phyloP scores from a whole-genome alignment of 2,113 vertebrate species.

The Chauna torquata region DNA sequence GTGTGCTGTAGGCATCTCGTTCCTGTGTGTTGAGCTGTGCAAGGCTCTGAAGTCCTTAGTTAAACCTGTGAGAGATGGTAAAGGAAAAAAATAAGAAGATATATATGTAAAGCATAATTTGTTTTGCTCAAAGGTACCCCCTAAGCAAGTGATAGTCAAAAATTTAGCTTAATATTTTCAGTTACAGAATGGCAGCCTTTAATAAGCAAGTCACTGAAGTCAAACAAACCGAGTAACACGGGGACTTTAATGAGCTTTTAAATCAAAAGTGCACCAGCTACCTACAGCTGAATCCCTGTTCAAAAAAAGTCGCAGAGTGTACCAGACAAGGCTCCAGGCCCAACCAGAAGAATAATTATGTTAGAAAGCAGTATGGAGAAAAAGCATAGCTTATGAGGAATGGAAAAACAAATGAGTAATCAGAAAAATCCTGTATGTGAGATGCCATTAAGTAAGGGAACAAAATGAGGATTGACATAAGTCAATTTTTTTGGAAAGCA shows the following conservation, averaged over 20 bases:
- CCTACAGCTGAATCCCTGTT: not conserved
- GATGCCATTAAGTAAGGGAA: not conserved
- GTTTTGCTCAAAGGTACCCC: not conserved
- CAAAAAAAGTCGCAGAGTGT: accelerated
- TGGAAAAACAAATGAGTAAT: not conserved
- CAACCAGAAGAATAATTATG: not conserved
- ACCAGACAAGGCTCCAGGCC: not conserved
- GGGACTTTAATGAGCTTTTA: not conserved
- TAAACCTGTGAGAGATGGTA: not conserved
- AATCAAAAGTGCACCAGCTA: not conserved
- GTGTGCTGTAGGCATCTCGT: not conserved
- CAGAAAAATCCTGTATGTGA: not conserved
- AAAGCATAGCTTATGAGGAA: not conserved
- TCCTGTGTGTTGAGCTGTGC: not conserved
- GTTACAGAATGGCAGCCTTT: not conserved
- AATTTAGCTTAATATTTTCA: not conserved
- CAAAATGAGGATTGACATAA: not conserved
- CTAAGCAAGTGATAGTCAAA: not conserved
- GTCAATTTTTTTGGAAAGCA: not conserved
- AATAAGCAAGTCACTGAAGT: not conserved
- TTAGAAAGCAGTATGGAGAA: not conserved
- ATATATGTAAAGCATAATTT: accelerated
- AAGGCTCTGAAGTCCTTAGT: not conserved
- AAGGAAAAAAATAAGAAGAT: not conserved
- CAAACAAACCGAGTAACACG: not conserved